Base-by-base conservation (phyloP, 2,113 vertebrate genomes). In the Ciconia boyciana region DNA sequence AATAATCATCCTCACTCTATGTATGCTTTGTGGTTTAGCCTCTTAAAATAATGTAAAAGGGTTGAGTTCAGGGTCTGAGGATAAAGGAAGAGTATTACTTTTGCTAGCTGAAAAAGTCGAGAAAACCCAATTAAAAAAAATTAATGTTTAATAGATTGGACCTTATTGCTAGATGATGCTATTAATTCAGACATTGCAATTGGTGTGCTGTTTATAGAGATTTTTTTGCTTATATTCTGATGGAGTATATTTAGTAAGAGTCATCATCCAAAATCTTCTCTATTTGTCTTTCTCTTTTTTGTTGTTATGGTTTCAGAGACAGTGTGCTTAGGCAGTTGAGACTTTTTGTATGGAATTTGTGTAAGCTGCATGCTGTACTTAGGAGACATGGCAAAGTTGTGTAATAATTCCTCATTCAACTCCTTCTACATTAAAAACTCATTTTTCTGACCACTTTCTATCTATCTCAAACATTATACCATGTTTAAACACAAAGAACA, bases 1-100 rank as follows among this genome's bases (percentile, higher is more conserved):
- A 81, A 58, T 94, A 96, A 96, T 93, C 71, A 93, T 43, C 94
- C 80, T 79, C 51, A 51, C 48, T 94, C 89, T 96, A 74, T 93
- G 43, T 69, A 71, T 62, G 64, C n/a, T 62, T 34, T 79, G 46
- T 74, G 36, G 41, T 72, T 90, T 58, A 91, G 8, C 20, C 24
- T 83, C 57, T 90, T 65, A 81, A 87, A 74, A 82, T 20, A n/a
- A 9, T 2, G 16, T 64, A 55, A 65, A 78, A 69, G 4, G 3
- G 7, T 52, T 83, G 54, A 83, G 28, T 48, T 90, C 24, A 66
- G 34, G 6, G 10, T 58, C 43, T 87, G 55, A 89, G 20, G 13
- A 65, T 74, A 66, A 78, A 76, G 49, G 14, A 84, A 6, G 11
- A 46, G 10, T 51, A 80, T 34, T 79, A 57, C 7, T 87, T 84